phyloP scores from a whole-genome alignment of 2,797 vertebrate genomes.

The Bucorvus abyssinicus region DNA sequence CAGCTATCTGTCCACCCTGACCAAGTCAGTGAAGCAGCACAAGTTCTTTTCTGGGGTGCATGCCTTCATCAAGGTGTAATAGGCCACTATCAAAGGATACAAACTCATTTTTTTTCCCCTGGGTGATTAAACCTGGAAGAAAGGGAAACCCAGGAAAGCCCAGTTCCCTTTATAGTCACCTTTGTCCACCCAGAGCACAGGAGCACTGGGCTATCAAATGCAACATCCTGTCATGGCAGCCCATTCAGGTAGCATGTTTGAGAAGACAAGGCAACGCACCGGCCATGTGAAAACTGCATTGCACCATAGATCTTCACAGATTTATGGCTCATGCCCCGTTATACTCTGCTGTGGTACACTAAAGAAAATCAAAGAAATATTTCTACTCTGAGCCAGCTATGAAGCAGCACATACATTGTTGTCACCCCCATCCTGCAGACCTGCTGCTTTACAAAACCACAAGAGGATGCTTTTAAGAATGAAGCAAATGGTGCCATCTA shows the following conservation, averaged over 20 bases:
- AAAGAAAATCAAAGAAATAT: not conserved
- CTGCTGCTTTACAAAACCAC: not conserved
- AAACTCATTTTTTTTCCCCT: not conserved
- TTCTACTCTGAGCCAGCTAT: not conserved
- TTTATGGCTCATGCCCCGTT: accelerated
- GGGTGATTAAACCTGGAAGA: not conserved
- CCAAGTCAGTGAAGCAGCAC: not conserved
- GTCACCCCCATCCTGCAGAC: not conserved
- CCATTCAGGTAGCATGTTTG: not conserved
- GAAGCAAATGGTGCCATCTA: constrained; percentile 49
- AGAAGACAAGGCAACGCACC: accelerated
- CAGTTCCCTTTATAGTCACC: not conserved
- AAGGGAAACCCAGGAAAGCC: not conserved
- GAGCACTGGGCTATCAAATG: not conserved
- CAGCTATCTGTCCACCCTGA: not conserved
- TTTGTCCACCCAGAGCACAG: not conserved
- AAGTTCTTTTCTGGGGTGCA: not conserved
- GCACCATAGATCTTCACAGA: accelerated
- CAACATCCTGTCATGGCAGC: not conserved
- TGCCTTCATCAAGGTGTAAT: not conserved
- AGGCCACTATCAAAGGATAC: not conserved
- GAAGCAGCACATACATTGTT: not conserved
- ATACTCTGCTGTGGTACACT: accelerated
- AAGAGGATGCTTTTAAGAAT: not conserved
- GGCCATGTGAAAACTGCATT: not conserved